phyloP scores from a whole-genome alignment of 1,140 invertebrate genomes.

The Battus philenor region DNA sequence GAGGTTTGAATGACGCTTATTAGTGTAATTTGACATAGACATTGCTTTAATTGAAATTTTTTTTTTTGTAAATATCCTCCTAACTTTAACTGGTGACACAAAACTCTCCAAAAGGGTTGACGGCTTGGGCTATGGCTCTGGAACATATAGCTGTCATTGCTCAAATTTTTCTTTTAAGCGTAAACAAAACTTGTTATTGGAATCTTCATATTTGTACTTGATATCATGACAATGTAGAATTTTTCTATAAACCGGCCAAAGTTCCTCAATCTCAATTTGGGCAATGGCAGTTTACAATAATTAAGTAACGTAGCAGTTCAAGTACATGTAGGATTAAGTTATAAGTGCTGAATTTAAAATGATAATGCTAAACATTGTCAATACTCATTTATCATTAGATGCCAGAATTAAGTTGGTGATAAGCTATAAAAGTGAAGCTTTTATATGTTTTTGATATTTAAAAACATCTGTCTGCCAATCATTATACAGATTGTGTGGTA shows the following conservation, averaged over 20 bases:
- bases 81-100: conserved; percentile 16
- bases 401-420: conserved; percentile 9
- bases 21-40: conserved; percentile 39
- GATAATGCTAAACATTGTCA: conserved; percentile 57
- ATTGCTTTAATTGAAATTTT: conserved; percentile 24
- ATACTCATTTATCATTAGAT: conserved; percentile 56
- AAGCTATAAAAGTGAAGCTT: conserved; percentile 17
- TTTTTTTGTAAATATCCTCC: conserved; percentile 43
- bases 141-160: conserved; percentile 5
- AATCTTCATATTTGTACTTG: no score
- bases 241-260: conserved; percentile 6
- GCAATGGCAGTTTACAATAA: conserved; percentile 17
- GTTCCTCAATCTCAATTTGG: conserved; percentile 12
- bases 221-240: conserved; percentile 7
- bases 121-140: conserved; percentile 26
- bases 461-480: conserved; percentile 45
- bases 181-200: no score
- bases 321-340: conserved; percentile 60
- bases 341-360: conserved; percentile 49
- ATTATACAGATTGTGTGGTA: conserved; percentile 29
- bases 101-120: conserved; percentile 28
- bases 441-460: conserved; percentile 25
- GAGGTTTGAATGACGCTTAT: conserved; percentile 50
- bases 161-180: conserved; percentile 9
- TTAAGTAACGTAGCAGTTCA: conserved; percentile 36